Evolutionary conservation across 92 coral and sea anemone genomes (phyloP).

Genomic region (Siderastrea siderea): DNA sequence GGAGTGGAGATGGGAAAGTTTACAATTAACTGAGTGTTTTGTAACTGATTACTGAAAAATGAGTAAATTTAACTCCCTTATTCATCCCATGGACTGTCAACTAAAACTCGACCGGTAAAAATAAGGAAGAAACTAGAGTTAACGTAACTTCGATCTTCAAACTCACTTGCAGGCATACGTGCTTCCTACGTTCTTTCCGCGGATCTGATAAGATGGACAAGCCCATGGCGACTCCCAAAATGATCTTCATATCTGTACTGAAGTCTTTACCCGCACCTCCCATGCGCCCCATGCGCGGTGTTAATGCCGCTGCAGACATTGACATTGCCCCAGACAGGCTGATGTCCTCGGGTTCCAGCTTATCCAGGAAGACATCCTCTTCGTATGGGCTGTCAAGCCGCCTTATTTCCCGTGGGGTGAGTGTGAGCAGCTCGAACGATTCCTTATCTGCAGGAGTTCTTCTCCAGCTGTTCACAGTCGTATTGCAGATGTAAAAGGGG

Average conservation of each 20-base stretch:
- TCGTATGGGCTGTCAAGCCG: slow-evolving; percentile 36
- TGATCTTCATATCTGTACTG: slow-evolving; percentile 10
- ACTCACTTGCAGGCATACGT: not conserved
- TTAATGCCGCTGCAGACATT: slow-evolving; percentile 24
- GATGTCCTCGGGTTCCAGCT: slow-evolving; percentile 3
- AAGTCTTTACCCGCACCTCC: not conserved
- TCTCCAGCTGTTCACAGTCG: slow-evolving; percentile 61
- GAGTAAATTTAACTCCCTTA: too few species aligned
- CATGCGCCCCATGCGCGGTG: slow-evolving; percentile 16
- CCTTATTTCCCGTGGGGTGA: slow-evolving; percentile 23
- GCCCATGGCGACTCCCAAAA: slow-evolving; percentile 18
- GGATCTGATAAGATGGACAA: slow-evolving; percentile 10
- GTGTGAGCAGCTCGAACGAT: slow-evolving; percentile 18
- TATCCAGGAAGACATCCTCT: slow-evolving; percentile 22
- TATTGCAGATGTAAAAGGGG: slow-evolving; percentile 72
- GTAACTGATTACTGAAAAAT: too few species aligned
- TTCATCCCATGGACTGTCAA: too few species aligned
- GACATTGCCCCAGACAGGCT: slow-evolving; percentile 29
- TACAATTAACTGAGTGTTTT: too few species aligned
- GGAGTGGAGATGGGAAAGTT: too few species aligned
- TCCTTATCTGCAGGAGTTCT: slow-evolving; percentile 13
- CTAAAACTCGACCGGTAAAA: not conserved
- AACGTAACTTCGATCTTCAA: not conserved
- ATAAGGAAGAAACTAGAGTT: not conserved
- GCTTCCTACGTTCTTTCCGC: not conserved